A percentile compares a stretch with the other conserved stretches of the same genome.
Conservation (phyloP, 2,888 invertebrate genomes). For the Stenolophus ochropezus region DNA sequence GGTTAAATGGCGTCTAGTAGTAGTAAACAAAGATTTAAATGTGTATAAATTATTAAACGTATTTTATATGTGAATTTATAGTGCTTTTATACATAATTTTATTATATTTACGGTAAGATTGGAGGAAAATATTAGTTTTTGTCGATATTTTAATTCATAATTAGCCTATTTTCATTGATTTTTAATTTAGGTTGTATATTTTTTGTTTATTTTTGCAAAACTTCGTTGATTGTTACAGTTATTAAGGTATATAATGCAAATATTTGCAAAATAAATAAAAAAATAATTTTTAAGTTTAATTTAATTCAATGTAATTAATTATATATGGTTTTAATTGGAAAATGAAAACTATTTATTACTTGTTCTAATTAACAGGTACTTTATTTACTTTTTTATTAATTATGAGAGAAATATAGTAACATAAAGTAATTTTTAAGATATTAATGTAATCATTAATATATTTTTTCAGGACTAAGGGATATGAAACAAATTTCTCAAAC, state of each 20-base stretch:
- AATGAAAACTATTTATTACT: too few relatives aligned
- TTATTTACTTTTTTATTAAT: too few relatives aligned
- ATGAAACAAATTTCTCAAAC: constrained; percentile 24
- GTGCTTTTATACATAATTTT: background rate
- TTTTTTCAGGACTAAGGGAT: constrained; percentile 12
- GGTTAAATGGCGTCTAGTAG: constrained; percentile 34
- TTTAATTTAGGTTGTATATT: background rate
- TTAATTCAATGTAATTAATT: background rate
- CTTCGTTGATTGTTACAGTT: background rate
- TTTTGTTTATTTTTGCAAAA: background rate
- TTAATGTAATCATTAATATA: background rate
- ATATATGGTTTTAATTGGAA: background rate
- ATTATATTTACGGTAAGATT: background rate
- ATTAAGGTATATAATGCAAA: background rate
- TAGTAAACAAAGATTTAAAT: constrained; percentile 46
- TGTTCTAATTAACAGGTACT: too few relatives aligned
- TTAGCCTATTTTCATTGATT: background rate
- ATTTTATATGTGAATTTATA: background rate
- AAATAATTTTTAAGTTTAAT: background rate
- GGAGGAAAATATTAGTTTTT: background rate
- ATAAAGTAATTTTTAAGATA: too few relatives aligned
- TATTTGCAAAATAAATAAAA: background rate
- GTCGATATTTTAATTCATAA: background rate
- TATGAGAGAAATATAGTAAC: too few relatives aligned
- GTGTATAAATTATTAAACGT: constrained; percentile 8